Conservation (phyloP, 1,140 invertebrate genomes). For the Andrena cerasifolii region DNA sequence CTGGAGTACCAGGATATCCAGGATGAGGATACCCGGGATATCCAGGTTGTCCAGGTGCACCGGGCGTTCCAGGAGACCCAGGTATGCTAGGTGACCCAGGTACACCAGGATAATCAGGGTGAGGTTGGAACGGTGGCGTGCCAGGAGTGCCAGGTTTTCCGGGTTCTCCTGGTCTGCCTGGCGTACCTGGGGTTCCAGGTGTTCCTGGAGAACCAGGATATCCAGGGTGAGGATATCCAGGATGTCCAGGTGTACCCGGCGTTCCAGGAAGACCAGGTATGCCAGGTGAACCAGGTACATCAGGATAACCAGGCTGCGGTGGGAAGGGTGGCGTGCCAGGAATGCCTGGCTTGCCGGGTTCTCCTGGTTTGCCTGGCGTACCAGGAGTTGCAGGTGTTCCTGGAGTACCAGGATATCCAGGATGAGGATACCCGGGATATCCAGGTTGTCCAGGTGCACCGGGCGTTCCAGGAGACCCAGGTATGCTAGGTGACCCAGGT, state of each 20-base stretch:
- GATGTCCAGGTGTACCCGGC: too few species aligned
- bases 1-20: constrained; percentile 54
- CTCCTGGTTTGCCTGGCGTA: too few species aligned
- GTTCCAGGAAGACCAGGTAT: too few species aligned
- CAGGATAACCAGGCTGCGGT: too few species aligned
- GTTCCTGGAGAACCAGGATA: too few species aligned
- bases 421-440: constrained; percentile 76
- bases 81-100: constrained; percentile 65
- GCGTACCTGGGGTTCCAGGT: constrained; percentile 37
- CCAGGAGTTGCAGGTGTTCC: too few species aligned
- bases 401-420: constrained; percentile 78
- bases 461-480: background rate
- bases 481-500: constrained; percentile 6
- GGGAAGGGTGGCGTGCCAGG: too few species aligned
- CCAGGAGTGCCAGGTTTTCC: constrained; percentile 50
- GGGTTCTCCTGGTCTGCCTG: constrained; percentile 68
- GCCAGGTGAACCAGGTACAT: too few species aligned
- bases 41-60: constrained; percentile 72
- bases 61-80: constrained; percentile 42
- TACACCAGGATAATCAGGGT: constrained; percentile 56
- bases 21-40: constrained; percentile 65
- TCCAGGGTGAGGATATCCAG: too few species aligned
- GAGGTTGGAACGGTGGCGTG: too few species aligned
- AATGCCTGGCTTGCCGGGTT: too few species aligned
- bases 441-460: background rate